Evolutionary conservation across 2,888 invertebrate species (phyloP).

Genomic region (Antitype chi): DNA sequence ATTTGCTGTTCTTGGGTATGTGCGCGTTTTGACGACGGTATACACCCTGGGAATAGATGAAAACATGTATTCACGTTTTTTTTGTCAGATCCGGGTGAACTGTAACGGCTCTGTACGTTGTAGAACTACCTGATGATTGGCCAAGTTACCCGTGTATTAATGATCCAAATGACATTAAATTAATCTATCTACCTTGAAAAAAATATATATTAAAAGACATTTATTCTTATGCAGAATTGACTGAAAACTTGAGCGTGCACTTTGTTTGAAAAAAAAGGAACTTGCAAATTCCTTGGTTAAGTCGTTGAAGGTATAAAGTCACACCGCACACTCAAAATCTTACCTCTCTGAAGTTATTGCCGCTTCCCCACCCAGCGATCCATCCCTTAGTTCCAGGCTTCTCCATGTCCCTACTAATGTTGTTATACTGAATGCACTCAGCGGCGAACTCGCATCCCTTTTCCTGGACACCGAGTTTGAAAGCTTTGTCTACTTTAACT

Average conservation of each 20-base stretch:
- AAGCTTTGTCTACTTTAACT: constrained; percentile 85
- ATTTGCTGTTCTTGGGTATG: constrained; percentile 81
- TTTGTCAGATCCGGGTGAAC: no score
- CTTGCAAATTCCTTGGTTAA: no score
- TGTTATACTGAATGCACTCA: constrained; percentile 81
- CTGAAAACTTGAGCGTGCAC: no score
- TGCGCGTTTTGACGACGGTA: constrained; percentile 80
- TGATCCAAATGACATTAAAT: no score
- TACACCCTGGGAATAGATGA: constrained; percentile 77
- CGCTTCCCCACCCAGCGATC: constrained; percentile 88
- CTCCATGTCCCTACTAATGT: constrained; percentile 84
- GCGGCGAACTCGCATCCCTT: constrained; percentile 83
- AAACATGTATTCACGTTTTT: background rate
- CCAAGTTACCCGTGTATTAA: no score
- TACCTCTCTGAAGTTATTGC: constrained; percentile 87
- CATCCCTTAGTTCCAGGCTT: constrained; percentile 85
- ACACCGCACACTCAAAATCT: background rate
- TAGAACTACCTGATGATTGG: no score
- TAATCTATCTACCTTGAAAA: no score
- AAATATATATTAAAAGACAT: no score
- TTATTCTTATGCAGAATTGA: no score
- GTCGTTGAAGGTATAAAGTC: no score
- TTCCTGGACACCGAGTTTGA: constrained; percentile 83
- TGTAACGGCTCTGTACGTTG: no score
- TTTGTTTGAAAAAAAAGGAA: no score